Evolutionary conservation across 2,797 vertebrate genomes (phyloP).

Genomic region (Microhierax caerulescens): DNA sequence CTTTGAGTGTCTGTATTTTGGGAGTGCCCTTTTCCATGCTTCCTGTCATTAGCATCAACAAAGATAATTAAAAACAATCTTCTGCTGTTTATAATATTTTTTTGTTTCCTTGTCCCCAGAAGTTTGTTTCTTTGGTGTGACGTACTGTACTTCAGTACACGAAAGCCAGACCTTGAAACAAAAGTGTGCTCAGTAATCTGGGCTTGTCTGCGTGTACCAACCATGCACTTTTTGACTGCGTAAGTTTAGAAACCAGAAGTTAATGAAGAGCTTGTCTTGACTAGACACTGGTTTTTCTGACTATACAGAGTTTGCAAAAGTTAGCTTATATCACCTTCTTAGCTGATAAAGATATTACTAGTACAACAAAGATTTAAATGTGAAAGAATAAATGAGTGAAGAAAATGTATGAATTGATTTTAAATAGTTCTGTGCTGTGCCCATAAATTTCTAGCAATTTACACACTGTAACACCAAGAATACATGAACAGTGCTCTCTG

Average conservation of each 20-base stretch:
- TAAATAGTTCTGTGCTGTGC: not conserved
- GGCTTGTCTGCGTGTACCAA: not conserved
- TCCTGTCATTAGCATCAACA: not conserved
- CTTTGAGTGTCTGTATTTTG: not conserved
- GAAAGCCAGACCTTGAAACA: not conserved
- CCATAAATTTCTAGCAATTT: not conserved
- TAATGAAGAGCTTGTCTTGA: constrained; percentile 20
- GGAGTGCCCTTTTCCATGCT: not conserved
- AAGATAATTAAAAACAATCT: not conserved
- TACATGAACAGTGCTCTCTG: not conserved
- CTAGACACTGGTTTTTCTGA: not conserved
- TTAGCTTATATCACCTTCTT: not conserved
- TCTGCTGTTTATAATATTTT: not conserved
- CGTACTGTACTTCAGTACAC: accelerated
- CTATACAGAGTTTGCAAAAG: not conserved
- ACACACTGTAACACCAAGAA: not conserved
- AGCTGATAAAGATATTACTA: not conserved
- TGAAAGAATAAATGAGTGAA: not conserved
- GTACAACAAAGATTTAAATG: not conserved
- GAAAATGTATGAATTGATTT: not conserved
- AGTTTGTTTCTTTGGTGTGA: not conserved
- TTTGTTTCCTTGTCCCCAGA: not conserved
- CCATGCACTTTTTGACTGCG: not conserved
- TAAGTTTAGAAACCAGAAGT: not conserved
- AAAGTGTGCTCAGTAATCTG: not conserved